phyloP scores from a whole-genome alignment of 30 jellyfish, hydroid and myxozoan genomes.

The Hydractinia echinata region DNA sequence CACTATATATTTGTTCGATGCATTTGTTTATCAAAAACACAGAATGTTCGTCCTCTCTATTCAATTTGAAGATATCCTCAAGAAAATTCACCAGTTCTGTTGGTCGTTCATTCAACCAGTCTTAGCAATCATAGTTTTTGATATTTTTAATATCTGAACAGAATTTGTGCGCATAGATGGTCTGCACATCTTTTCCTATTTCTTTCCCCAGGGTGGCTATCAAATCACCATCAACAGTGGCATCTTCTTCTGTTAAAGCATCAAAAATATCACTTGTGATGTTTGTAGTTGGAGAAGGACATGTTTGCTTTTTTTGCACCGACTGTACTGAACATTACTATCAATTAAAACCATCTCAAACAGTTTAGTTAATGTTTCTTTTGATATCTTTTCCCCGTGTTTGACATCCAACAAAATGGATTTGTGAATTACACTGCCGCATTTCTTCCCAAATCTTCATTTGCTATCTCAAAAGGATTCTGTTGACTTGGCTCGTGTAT shows the following conservation, averaged over 20 bases:
- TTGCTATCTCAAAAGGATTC: not conserved
- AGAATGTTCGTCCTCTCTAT: not conserved
- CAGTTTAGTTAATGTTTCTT: too few species aligned
- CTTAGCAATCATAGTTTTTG: not conserved
- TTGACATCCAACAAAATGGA: not conserved
- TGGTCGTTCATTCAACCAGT: slow-evolving; percentile 24
- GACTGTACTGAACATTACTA: too few species aligned
- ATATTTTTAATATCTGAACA: not conserved
- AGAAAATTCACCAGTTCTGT: slow-evolving; percentile 9
- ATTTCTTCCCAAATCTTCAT: not conserved
- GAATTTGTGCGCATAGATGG: not conserved
- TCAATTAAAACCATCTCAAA: too few species aligned
- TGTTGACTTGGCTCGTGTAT: not conserved
- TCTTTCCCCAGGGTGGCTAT: not conserved
- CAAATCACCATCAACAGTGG: not conserved
- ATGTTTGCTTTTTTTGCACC: too few species aligned
- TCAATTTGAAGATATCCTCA: not conserved
- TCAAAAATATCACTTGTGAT: not conserved
- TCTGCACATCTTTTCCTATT: not conserved
- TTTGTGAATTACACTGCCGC: not conserved
- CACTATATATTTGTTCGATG: slow-evolving; percentile 17
- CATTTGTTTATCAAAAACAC: not conserved
- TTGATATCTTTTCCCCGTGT: not conserved
- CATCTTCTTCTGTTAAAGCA: not conserved
- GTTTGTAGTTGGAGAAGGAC: too few species aligned